Evolutionary conservation across 2,888 invertebrate genomes (phyloP), one percentile per base, ranked within the genome.

Genomic region (Chymomyza caudatula): DNA sequence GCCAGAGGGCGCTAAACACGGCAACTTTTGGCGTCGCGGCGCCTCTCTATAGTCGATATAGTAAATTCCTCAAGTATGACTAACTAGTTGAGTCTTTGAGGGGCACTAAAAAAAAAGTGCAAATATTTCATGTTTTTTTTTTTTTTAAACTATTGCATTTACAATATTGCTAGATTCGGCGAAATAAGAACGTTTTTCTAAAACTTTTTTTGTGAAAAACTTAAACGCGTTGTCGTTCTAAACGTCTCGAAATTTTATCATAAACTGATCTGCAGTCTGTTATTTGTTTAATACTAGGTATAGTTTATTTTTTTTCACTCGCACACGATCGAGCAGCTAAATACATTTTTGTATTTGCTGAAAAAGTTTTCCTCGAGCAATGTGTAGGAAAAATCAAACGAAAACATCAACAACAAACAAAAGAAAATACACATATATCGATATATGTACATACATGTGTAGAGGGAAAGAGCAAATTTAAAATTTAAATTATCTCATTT

Each of bases 171-270:
- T 47, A 0, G 47, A 3, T 47, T 15, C 11, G 8, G 8, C 29
- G 22, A 20, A 19, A 11, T 1, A 20, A 13, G 13, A 23, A 49
- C 8, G 23, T 54, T 43, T 52, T 19, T 42, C 57, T 43, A 13
- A 44, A 47, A 25, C 44, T 59, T 57, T 54, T 52, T 54, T n/a
- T 60, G 61, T 65, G 20, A 13, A 58, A 43, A 47, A 58, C 47
- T 49, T 0, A 6, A 22, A n/a, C 22, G 25, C 37, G 25, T 29
- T 71, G 77, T 69, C 78, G 86, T 85, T 87, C 88, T 86, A 83
- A 87, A 76, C 87, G 86, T 77, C 75, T 85, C 87, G 88, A 88
- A 88, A 87, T 86, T 86, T 88, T 79, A 88, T 88, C 86, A 88
- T 86, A 85, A 88, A 89, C 89, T 89, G 87, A 88, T 79, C 77